Base-by-base conservation (phyloP, 2,888 invertebrate species). In the Chouioia cunea region DNA sequence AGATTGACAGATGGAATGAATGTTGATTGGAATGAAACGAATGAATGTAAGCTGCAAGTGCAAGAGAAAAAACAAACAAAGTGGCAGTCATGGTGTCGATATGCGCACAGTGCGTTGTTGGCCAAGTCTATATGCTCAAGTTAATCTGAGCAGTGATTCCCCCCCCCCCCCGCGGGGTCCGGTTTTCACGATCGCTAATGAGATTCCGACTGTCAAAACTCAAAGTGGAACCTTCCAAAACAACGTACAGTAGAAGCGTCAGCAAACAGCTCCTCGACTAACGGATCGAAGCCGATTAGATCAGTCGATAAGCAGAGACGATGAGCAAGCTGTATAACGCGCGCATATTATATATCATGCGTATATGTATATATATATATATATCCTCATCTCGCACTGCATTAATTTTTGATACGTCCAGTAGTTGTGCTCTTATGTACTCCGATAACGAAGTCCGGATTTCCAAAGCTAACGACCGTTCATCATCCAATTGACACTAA, bases 171-270 rank as follows among this genome's bases (percentile, higher is more conserved):
- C 48, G 22, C 15, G 59, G 56, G 50, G 64, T 60, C 67, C 72
- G 76, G 76, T 74, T 81, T 79, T 81, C 81, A 81, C 80, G 82
- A 81, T 82, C 80, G 80, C 79, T 84, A 85, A 85, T 85, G 83
- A 85, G 83, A 85, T 84, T 83, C 83, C 78, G 80, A 79, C 81
- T 82, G 84, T 85, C 84, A 85, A 85, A 85, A 85, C 83, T 83
- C 79, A 65, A 78, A 77, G 78, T 76, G 75, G 77, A 74, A 73
- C 76, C 75, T 75, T 76, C 76, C 71, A 77, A 76, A 75, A n/a
- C n/a, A n/a, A n/a, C n/a, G n/a, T n/a, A n/a, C n/a, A n/a, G n/a
- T n/a, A n/a, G n/a, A n/a, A n/a, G n/a, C n/a, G n/a, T n/a, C n/a
- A 75, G 74, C 70, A 70, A 73, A 69, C 78, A 64, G 66, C 62